Evolutionary conservation across 2,888 invertebrate genomes (phyloP), one percentile per base, ranked within the genome.

Genomic region (Drosophila subsilvestris): DNA sequence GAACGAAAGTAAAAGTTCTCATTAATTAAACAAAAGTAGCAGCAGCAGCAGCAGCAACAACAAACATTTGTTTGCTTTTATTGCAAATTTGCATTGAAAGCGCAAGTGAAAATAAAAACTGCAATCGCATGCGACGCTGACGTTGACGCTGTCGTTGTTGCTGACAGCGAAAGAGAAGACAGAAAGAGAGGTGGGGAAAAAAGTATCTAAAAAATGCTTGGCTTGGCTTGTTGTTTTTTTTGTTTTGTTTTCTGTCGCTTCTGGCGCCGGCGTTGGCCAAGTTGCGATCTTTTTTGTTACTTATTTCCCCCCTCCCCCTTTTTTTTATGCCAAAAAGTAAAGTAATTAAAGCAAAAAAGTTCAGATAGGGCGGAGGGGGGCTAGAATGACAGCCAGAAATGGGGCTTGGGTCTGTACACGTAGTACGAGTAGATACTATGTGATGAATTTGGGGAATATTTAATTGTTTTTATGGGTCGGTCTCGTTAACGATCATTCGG

Each of bases 1-100:
- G 80, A 80, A 84, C 77, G 80, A 85, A 89, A 89, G 88, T 88
- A 78, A 80, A 71, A 80, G 76, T 78, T 75, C 85, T 66, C 88
- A 78, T 88, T 88, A 80, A 83, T 74, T 73, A 86, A 86, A 76
- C 58, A 63, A 56, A 59, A 48, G 29, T 22, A 65, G 54, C 58
- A 73, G 44, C 55, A 51, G 55, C 32, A 17, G 47, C 45, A 51
- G 47, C 63, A 37, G 25, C 25, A 74, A 25, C 37, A 47, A 55
- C 49, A 44, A 20, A 43, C 44, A 55, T 63, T 63, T 80, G 58
- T 70, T 60, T 75, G 68, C 79, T 61, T 76, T 79, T 55, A 49
- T 56, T 51, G 81, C 88, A 63, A 84, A 87, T 80, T 88, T 85
- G 86, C 86, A 89, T 79, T 77, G 63, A 89, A 89, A 84, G 75